Evolutionary conservation across 1,140 invertebrate species (phyloP), one percentile per base, ranked within the genome.

Genomic region (Cataglyphis hispanica): DNA sequence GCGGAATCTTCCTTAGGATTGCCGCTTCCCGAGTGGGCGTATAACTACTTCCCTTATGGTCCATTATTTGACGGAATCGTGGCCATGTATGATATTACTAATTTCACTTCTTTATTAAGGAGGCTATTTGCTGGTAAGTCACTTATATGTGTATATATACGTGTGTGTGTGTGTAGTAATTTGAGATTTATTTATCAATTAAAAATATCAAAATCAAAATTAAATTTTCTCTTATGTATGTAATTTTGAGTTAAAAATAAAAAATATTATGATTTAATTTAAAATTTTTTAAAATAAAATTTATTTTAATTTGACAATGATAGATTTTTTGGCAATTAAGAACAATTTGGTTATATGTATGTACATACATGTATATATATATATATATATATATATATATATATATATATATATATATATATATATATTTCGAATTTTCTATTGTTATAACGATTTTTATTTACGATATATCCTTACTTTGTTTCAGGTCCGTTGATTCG

Each of bases 401-500:
- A 2, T n/a, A n/a, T n/a, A n/a, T n/a, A n/a, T n/a, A n/a, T n/a
- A n/a, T n/a, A 43, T 43, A 16, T 16, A 46, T 46, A 46, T 43
- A 61, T 53, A 63, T 69, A 22, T 11, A 31, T n/a, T 61, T 61
- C 27, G 1, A 46, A 84, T 61, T 69, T 19, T 40, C 10, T 10
- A 19, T 64, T 37, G 61, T 64, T n/a, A 74, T 67, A 76, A 76
- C 22, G 0, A 58, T 46, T 4, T 37, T 53, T 13, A 31, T 50
- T 50, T 19, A 53, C 1, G 2, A 60, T 1, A 27, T 7, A 40
- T 19, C 19, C 2, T 60, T 58, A 1, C 22, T 63, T 10, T 58
- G n/a, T 66, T 88, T 50, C 75, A 96, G 96, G 96, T 27, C 93
- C 95, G n/a, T 84, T 97, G 27, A 86, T 97, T 60, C 92, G 94